Base-by-base conservation (phyloP, 2,797 vertebrate species). In the Sorex maritimensis region DNA sequence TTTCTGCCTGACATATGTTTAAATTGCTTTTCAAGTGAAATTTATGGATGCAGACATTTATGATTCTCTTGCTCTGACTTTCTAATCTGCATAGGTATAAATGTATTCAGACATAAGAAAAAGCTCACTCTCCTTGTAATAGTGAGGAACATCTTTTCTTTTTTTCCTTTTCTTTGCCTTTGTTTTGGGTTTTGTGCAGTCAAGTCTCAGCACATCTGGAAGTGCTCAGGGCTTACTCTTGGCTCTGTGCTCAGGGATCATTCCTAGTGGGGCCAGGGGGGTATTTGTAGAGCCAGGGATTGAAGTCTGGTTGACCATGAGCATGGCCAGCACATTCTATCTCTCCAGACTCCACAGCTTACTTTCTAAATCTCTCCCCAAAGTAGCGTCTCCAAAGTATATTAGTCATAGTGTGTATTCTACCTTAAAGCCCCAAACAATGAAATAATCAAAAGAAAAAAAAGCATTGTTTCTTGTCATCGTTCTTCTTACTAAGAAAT, bases 21-120 rank as follows among this genome's bases (percentile, higher is more conserved):
- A 88, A 38, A 91, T 69, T 3, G 7, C 68, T 80, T 78, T 86
- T 67, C 15, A 81, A 81, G 63, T 78, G 41, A 93, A 86, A 77
- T 24, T 82, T 82, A 68, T 19, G 87, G 3, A 67, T 28, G 26
- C 26, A 82, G 3, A 24, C 55, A 17, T 79, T 67, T 69, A 26
- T 69, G 63, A 4, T 86, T 58, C 81, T 85, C 17, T 28, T 81
- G 13, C 11, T 84, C 63, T 30, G 24, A 38, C 6, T 93, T 93
- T 86, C 41, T 78, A 90, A 61, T 44, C 10, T 9, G 23, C 1
- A 24, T 79, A 92, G 6, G 6, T 82, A 6, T 23, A 95, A 73
- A 2, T 78, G 28, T 28, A 30, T 80, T 61, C 12, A 67, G 49
- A 80, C 5, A 68, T 81, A 65, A 17, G 8, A 65, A 92, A 72